Conservation (phyloP, 23 tunicate genomes). For the Styela clava region DNA sequence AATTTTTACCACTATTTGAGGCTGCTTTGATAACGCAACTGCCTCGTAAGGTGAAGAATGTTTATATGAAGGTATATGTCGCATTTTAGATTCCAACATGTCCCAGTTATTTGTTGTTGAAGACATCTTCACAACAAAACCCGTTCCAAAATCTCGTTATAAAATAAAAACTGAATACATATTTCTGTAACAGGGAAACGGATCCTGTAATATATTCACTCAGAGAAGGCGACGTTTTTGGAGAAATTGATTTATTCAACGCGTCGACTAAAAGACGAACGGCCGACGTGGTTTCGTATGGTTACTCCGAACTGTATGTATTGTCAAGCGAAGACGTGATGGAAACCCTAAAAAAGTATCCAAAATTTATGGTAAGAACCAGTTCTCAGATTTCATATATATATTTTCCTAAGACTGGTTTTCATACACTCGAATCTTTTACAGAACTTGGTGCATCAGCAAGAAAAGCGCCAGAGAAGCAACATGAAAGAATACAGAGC, state of each 20-base stretch:
- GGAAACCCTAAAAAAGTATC: constrained; percentile 50
- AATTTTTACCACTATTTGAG: no score
- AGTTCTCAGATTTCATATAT: background rate
- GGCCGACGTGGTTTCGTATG: constrained; percentile 73
- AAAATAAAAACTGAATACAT: no score
- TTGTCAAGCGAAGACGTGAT: constrained; percentile 46
- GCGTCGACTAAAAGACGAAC: constrained; percentile 36
- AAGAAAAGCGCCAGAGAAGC: constrained; percentile 40
- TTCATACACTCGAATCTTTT: no score
- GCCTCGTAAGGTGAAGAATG: no score
- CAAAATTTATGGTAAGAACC: constrained; percentile 50
- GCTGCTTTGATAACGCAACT: no score
- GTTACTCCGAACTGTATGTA: constrained; percentile 71
- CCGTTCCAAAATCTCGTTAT: no score
- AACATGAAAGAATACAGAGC: constrained; percentile 11
- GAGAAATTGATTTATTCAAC: constrained; percentile 64
- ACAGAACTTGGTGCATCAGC: constrained; percentile 53
- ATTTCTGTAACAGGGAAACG: constrained; percentile 55
- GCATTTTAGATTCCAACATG: no score
- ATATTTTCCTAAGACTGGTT: no score
- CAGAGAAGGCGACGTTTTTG: constrained; percentile 73
- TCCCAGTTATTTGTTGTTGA: no score
- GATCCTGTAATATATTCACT: constrained; percentile 36
- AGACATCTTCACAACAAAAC: no score
- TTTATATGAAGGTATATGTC: no score